Base-by-base conservation (phyloP, 2,797 vertebrate genomes). In the Vireo griseus region DNA sequence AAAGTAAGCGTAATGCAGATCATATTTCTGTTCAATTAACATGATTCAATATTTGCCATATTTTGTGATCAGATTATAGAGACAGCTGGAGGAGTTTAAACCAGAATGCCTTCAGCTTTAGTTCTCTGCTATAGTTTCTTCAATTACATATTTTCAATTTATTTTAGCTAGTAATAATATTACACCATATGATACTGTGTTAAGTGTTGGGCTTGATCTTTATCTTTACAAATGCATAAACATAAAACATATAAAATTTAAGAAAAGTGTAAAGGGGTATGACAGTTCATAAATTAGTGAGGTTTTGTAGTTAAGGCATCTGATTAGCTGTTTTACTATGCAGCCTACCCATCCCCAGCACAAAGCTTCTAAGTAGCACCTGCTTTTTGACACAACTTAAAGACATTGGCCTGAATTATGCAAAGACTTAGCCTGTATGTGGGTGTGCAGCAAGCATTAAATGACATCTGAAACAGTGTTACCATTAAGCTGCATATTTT, bases 321-420 rank as follows among this genome's bases (percentile, higher is more conserved):
- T 91, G 72, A n/a, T 89, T 95, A 96, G 52, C 90, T 95, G 78
- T 65, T 95, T 91, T 61, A 47, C 68, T 92, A 54, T 89, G 86
- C 86, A 95, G 81, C 78, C 75, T 88, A 88, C 86, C 86, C 72
- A 83, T 75, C 33, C 35, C 6, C 67, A 85, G 44, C 22, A 35
- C 4, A 13, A 91, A 94, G 50, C 65, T 77, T 50, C 1, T 55
- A 88, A 91, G 57, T 18, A 89, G 65, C 65, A 58, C 93, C 88
- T 92, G 81, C 68, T 89, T 89, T 90, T 93, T 93, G 78, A 61
- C 72, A 86, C 81, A 93, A 37, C 39, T 88, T 93, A 42, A 44
- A 94, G 88, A 80, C 13, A 5, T 55, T 87, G 90, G 78, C 78
- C 84, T 86, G 89, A 95, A 72, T 88, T 91, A 89, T 86, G 57